Conservation (phyloP, 2,888 invertebrate species). For the Chalcis sispes region DNA sequence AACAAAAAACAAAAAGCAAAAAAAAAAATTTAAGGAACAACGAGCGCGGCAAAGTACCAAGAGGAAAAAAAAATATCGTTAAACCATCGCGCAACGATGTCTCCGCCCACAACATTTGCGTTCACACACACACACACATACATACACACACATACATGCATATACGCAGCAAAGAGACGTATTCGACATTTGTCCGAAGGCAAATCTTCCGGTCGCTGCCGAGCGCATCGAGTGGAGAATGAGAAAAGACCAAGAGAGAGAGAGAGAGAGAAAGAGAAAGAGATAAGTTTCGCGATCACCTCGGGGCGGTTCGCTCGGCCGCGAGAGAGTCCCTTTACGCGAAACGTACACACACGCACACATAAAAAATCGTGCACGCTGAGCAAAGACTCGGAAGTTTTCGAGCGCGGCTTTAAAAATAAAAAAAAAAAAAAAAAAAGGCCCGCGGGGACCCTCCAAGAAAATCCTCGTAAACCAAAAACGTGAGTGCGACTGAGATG, state of each 20-base stretch:
- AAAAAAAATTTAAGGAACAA: too few species aligned
- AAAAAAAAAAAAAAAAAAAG: too few species aligned
- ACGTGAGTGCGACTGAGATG: too few species aligned
- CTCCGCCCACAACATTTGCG: slow-evolving; percentile 50
- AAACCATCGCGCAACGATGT: slow-evolving; percentile 37
- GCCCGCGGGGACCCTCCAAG: slow-evolving; percentile 30
- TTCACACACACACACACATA: too few species aligned
- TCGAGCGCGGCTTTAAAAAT: too few species aligned
- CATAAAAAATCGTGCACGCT: too few species aligned
- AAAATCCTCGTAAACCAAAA: too few species aligned
- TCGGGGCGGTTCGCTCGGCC: slow-evolving; percentile 4
- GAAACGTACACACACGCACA: background rate
- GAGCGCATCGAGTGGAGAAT: slow-evolving; percentile 40
- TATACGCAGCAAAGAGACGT: slow-evolving; percentile 66
- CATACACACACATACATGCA: too few species aligned
- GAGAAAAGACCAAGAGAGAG: slow-evolving; percentile 11
- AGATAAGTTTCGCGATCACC: slow-evolving; percentile 38
- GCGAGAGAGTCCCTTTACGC: slow-evolving; percentile 7
- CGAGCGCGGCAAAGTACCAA: too few species aligned
- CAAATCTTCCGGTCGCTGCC: too few species aligned
- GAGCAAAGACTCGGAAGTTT: too few species aligned
- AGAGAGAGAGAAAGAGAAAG: slow-evolving; percentile 16
- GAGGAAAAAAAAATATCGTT: slow-evolving; percentile 19
- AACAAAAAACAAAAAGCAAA: background rate
- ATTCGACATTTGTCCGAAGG: slow-evolving; percentile 67